phyloP scores from a whole-genome alignment of 2,888 invertebrate species.

The Lysandra bellargus region DNA sequence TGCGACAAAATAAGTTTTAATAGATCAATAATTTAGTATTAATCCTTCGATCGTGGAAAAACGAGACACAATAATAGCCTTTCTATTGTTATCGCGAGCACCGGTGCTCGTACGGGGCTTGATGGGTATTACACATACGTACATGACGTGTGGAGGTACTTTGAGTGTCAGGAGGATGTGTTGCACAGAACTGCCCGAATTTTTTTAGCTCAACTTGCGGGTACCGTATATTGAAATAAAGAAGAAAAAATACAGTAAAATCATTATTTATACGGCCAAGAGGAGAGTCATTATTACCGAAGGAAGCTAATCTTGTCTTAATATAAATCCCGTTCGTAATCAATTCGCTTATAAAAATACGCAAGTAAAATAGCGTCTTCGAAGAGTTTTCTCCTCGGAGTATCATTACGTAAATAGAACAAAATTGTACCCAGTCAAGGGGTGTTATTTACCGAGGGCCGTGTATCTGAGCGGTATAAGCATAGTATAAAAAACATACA shows the following conservation, averaged over 20 bases:
- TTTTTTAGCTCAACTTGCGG: not conserved
- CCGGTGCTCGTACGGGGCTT: too few relatives aligned
- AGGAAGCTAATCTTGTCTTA: constrained; percentile 68
- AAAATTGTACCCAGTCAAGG: constrained; percentile 69
- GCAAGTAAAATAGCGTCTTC: constrained; percentile 55
- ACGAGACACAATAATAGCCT: too few relatives aligned
- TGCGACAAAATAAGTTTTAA: not conserved
- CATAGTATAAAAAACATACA: not conserved
- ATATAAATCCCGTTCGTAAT: constrained; percentile 72
- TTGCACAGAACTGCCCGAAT: not conserved
- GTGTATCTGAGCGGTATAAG: constrained; percentile 73
- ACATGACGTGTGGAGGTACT: not conserved
- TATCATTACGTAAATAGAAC: constrained; percentile 74
- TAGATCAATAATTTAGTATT: too few relatives aligned
- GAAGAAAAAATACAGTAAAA: not conserved
- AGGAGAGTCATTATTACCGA: constrained; percentile 45
- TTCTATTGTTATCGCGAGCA: too few relatives aligned
- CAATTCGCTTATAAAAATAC: constrained; percentile 73
- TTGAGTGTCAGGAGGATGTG: not conserved
- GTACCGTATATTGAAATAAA: not conserved
- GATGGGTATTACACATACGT: too few relatives aligned
- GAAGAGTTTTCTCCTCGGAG: constrained; percentile 59
- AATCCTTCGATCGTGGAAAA: too few relatives aligned
- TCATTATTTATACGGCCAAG: not conserved
- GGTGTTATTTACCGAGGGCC: constrained; percentile 74